phyloP scores from a whole-genome alignment of 2,888 invertebrate genomes.

The Tortricodes alternella region DNA sequence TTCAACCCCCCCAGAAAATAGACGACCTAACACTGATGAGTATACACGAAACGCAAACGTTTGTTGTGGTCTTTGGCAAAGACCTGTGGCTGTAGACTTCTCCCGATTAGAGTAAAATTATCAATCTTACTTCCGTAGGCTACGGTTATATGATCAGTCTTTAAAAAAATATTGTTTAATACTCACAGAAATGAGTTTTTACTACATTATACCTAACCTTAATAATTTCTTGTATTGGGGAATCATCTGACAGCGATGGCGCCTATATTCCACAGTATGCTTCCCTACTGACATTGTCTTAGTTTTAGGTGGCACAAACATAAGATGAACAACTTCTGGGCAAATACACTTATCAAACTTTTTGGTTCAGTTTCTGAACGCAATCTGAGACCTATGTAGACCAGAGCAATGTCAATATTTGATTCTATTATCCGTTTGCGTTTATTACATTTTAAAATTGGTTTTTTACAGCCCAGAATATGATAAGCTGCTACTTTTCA shows the following conservation, averaged over 20 bases:
- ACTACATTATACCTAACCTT: too few species aligned
- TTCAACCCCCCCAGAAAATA: too few species aligned
- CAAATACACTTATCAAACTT: slow-evolving; percentile 47
- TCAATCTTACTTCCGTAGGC: too few species aligned
- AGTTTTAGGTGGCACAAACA: slow-evolving; percentile 73
- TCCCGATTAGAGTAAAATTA: too few species aligned
- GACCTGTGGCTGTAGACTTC: too few species aligned
- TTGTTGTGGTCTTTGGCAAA: too few species aligned
- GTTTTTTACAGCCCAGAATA: background rate
- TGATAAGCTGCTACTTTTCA: background rate
- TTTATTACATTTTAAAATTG: background rate
- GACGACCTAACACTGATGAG: too few species aligned
- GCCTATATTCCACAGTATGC: slow-evolving; percentile 3
- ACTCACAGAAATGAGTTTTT: too few species aligned
- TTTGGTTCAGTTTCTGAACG: slow-evolving; percentile 13
- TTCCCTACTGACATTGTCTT: slow-evolving; percentile 25
- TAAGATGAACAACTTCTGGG: slow-evolving; percentile 79
- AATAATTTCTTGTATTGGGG: too few species aligned
- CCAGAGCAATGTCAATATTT: slow-evolving; percentile 32
- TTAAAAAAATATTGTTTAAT: too few species aligned
- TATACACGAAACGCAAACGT: too few species aligned
- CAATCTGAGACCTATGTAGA: slow-evolving; percentile 16
- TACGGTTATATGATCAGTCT: too few species aligned
- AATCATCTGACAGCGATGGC: slow-evolving; percentile 14
- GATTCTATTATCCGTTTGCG: slow-evolving; percentile 13